A percentile compares a stretch with the other conserved stretches of the same genome.
Conservation (phyloP, 2,888 invertebrate genomes). For the Cryptosula pallasiana region DNA sequence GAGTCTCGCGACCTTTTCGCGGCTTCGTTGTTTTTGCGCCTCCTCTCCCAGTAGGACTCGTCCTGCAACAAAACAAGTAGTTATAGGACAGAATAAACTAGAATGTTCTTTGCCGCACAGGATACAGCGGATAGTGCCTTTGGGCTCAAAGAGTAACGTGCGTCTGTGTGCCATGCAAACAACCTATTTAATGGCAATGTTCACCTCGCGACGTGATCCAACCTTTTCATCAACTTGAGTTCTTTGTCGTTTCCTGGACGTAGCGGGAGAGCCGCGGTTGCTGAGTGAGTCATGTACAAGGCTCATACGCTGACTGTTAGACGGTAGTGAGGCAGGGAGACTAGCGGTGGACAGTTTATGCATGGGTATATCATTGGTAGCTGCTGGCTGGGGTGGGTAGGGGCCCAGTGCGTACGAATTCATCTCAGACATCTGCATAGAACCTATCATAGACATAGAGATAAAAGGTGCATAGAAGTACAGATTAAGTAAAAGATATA, state of each 20-base stretch:
- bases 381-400: neutral
- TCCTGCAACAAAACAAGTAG: slow-evolving; percentile 59
- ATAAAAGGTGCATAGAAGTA: no score
- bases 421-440: neutral
- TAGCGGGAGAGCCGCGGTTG: neutral
- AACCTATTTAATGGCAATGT: neutral
- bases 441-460: slow-evolving; percentile 8
- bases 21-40: slow-evolving; percentile 87
- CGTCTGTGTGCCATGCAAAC: no score
- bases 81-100: no score
- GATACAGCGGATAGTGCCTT: no score
- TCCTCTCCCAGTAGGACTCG: slow-evolving; percentile 77
- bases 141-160: no score
- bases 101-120: no score
- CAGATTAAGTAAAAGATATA: no score
- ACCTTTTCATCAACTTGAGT: neutral
- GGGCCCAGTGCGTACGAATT: neutral
- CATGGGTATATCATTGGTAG: neutral
- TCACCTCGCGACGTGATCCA: neutral
- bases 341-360: slow-evolving; percentile 20
- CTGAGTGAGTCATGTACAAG: neutral
- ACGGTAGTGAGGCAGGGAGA: slow-evolving; percentile 7
- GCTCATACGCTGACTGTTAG: neutral
- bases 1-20: slow-evolving; percentile 90
- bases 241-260: neutral